Percentiles rank a stretch among this genome's conserved stretches.
These are phyloP conservation scores for Rugalucina vietnamica DNA, from an alignment of 2,888 invertebrate species.

Conservation along the genomic window DNA sequence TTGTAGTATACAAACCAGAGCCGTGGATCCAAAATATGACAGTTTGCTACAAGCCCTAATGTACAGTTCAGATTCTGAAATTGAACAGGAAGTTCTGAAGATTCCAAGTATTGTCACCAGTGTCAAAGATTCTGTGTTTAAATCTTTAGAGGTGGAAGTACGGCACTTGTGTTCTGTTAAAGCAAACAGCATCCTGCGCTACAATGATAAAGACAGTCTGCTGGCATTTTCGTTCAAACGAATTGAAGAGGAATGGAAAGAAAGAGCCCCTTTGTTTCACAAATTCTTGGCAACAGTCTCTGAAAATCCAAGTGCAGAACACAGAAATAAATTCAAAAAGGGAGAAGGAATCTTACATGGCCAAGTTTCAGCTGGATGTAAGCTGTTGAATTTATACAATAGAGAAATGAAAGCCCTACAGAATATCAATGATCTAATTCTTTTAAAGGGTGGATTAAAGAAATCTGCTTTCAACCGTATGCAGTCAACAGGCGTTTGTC, in stretches of 20 bases:
- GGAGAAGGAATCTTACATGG: background rate
- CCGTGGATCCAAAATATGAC: background rate
- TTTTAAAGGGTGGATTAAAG: background rate
- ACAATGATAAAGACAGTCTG: background rate
- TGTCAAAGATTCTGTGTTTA: background rate
- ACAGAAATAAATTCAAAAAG: background rate
- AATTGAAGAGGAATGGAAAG: background rate
- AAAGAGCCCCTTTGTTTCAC: background rate
- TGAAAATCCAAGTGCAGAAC: background rate
- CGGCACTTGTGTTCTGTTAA: background rate
- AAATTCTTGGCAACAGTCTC: background rate
- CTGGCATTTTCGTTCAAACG: background rate
- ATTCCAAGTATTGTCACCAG: background rate
- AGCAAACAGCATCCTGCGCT: background rate
- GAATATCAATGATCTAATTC: background rate
- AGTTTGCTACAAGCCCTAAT: background rate
- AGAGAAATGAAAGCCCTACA: background rate
- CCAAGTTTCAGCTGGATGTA: background rate
- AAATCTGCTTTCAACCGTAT: background rate
- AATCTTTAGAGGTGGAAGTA: background rate
- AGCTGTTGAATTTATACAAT: background rate
- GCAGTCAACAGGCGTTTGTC: background rate
- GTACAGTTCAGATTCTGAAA: background rate
- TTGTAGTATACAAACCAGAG: background rate
- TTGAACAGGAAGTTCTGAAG: background rate